These are phyloP conservation scores for Gobius niger DNA, from an alignment of 2,113 vertebrate genomes.

Conservation along the genomic window DNA sequence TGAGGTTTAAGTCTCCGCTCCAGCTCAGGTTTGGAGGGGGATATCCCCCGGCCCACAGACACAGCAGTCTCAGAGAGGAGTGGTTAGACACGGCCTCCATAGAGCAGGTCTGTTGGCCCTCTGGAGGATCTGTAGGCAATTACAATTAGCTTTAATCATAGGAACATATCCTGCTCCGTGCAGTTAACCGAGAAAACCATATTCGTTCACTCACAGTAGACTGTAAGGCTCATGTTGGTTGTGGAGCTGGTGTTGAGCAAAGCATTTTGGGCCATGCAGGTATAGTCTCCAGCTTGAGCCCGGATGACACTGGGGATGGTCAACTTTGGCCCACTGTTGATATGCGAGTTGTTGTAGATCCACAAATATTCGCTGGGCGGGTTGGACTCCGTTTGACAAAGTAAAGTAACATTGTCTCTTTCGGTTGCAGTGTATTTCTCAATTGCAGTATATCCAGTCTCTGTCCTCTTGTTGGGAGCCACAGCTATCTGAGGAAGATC, in stretches of 20 bases:
- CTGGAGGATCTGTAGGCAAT: neutral
- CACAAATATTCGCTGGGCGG: conserved; percentile 86
- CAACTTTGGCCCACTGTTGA: conserved; percentile 77
- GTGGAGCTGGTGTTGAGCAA: conserved; percentile 82
- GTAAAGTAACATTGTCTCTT: conserved; percentile 82
- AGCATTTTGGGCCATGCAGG: conserved; percentile 85
- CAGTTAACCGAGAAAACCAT: neutral
- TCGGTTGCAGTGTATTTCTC: conserved; percentile 82
- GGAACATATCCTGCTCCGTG: neutral
- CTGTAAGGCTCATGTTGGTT: conserved; percentile 80
- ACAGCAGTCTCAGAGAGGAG: conserved; percentile 78
- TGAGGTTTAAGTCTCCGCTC: conserved; percentile 64
- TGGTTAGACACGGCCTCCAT: conserved; percentile 74
- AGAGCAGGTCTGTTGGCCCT: conserved; percentile 80
- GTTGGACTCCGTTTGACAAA: conserved; percentile 85
- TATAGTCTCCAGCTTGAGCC: conserved; percentile 84
- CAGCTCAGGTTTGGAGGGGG: conserved; percentile 80
- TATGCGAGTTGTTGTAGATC: conserved; percentile 86
- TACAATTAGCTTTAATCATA: neutral
- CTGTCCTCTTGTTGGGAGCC: conserved; percentile 80
- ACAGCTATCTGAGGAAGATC: conserved; percentile 83
- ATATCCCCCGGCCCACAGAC: conserved; percentile 84
- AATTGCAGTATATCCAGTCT: conserved; percentile 81
- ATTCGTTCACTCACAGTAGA: conserved; percentile 85
- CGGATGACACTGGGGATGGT: conserved; percentile 79